Evolutionary conservation across 2,888 invertebrate genomes (phyloP).

Genomic region (Thyatira batis): DNA sequence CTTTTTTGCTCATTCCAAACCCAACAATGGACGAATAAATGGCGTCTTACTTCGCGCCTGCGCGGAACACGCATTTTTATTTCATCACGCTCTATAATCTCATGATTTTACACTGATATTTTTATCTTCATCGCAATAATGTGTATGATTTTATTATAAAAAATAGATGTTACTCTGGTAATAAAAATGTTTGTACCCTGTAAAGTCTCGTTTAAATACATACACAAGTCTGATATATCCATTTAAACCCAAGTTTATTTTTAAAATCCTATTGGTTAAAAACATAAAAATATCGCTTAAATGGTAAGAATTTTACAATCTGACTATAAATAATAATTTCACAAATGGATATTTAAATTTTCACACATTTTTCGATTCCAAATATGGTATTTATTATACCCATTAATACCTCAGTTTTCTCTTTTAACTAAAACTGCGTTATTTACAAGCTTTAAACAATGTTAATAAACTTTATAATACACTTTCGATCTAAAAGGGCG

Average conservation of each 20-base stretch:
- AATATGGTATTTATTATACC: background rate
- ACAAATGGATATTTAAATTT: background rate
- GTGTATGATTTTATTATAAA: background rate
- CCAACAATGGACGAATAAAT: constrained; percentile 52
- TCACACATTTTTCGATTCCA: background rate
- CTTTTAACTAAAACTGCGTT: background rate
- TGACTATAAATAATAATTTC: background rate
- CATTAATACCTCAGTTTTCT: background rate
- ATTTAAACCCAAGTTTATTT: background rate
- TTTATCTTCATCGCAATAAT: constrained; percentile 8
- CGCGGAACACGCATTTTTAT: constrained; percentile 21
- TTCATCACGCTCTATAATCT: constrained; percentile 20
- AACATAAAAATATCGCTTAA: too few species aligned
- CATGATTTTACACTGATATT: constrained; percentile 9
- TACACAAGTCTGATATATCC: background rate
- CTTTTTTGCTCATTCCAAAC: constrained; percentile 51
- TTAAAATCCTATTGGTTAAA: background rate
- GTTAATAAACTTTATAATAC: background rate
- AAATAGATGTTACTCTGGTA: background rate
- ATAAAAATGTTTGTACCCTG: background rate
- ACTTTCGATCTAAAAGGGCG: background rate
- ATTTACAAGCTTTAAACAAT: background rate
- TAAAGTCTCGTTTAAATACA: background rate
- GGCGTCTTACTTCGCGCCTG: constrained; percentile 19
- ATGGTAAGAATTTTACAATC: too few species aligned